phyloP scores from a whole-genome alignment of 2,888 invertebrate genomes.

The Lamellibrachia satsuma region DNA sequence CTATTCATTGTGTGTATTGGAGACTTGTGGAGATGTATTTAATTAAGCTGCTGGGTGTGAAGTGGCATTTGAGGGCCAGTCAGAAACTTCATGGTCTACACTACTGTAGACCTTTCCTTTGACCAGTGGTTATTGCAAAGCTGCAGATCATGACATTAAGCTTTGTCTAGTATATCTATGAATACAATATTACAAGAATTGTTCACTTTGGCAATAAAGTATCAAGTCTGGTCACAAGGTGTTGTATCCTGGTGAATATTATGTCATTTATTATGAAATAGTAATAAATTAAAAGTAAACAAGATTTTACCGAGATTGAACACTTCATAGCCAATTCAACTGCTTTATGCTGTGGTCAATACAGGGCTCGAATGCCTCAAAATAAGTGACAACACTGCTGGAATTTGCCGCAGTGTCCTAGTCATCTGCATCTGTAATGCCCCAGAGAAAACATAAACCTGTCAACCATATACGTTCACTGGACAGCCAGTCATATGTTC shows the following conservation, averaged over 20 bases:
- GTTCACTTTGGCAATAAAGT: not conserved
- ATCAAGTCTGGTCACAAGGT: not conserved
- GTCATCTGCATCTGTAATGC: too few species aligned
- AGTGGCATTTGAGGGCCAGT: not conserved
- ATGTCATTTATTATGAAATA: not conserved
- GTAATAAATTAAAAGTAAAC: too few species aligned
- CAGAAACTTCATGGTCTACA: not conserved
- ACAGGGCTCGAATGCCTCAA: too few species aligned
- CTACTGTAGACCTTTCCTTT: not conserved
- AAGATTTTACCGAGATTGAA: too few species aligned
- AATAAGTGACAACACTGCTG: too few species aligned
- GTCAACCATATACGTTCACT: too few species aligned
- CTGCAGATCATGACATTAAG: not conserved
- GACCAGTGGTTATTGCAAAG: not conserved
- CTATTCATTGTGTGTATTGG: not conserved
- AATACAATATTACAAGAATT: not conserved
- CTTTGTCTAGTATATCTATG: not conserved
- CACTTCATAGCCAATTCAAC: too few species aligned
- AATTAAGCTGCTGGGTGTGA: conserved; percentile 3
- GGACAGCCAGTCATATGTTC: too few species aligned
- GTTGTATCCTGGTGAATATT: not conserved
- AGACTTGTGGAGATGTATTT: not conserved
- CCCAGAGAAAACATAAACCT: too few species aligned
- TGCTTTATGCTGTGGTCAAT: too few species aligned
- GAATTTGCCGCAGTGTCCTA: too few species aligned